Percentiles rank a stretch among this genome's conserved stretches.
Evolutionary conservation across 2,888 invertebrate species (phyloP).

Genomic region (Troilus luridus): DNA sequence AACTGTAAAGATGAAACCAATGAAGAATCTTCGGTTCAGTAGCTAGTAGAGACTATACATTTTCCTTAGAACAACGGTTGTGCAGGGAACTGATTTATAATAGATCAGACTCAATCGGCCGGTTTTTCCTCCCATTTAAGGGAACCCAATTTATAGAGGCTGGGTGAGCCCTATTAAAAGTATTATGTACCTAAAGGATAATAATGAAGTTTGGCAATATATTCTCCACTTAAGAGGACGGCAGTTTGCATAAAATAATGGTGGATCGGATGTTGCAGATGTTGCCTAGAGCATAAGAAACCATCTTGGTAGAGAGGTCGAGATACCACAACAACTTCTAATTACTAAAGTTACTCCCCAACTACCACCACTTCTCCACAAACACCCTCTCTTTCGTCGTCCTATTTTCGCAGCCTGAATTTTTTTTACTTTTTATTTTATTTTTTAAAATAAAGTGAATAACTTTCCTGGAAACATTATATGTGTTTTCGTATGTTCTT

Average conservation of each 20-base stretch:
- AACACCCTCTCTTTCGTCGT: neutral
- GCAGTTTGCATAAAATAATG: slow-evolving; percentile 29
- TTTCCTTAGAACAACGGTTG: no score
- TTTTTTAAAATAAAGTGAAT: neutral
- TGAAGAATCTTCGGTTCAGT: no score
- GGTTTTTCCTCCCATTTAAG: no score
- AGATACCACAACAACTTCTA: slow-evolving; percentile 34
- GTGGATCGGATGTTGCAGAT: neutral
- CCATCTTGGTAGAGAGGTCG: neutral
- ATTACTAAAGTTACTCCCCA: slow-evolving; percentile 15
- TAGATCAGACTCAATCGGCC: no score
- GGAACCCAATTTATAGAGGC: no score
- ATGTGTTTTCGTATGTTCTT: no score
- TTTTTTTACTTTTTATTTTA: neutral
- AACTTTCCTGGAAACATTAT: neutral
- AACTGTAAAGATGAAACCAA: no score
- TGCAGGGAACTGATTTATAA: no score
- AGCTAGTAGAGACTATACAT: no score
- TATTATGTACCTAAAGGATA: no score
- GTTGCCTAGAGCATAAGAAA: neutral
- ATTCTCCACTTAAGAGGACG: neutral
- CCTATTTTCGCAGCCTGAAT: neutral
- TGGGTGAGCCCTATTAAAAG: no score
- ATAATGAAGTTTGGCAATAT: neutral
- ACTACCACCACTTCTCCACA: neutral